These are phyloP conservation scores for Stigmatopora argus DNA, from an alignment of 2,113 vertebrate species.

Conservation along the genomic window DNA sequence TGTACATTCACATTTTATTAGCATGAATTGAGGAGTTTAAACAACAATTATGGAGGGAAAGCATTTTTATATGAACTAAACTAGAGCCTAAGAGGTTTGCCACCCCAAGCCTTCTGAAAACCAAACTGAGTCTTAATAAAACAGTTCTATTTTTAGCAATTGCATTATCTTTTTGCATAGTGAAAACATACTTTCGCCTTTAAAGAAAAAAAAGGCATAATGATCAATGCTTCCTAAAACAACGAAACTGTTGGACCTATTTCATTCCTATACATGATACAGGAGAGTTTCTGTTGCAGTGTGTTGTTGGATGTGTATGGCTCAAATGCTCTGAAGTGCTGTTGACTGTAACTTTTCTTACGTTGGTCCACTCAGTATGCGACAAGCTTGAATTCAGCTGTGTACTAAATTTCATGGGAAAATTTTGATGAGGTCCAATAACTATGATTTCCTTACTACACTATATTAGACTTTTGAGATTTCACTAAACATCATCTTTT, in stretches of 20 bases:
- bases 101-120: not conserved
- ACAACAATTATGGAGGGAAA: conserved; percentile 66
- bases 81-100: conserved; percentile 38
- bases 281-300: not conserved
- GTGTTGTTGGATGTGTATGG: not conserved
- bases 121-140: conserved; percentile 13
- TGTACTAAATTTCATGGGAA: not conserved
- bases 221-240: not conserved
- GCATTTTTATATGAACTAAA: conserved; percentile 66
- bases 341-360: not conserved
- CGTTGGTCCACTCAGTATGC: not conserved
- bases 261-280: not conserved
- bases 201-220: not conserved
- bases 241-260: no score
- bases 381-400: not conserved
- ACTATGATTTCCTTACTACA: not conserved
- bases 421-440: not conserved
- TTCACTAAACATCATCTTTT: not conserved
- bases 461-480: not conserved
- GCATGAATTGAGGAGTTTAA: conserved; percentile 65
- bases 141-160: not conserved
- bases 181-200: not conserved
- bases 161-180: not conserved
- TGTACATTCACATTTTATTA: conserved; percentile 77
- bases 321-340: not conserved